Evolutionary conservation across 2,888 invertebrate species (phyloP).

Genomic region (Phyllotreta cruciferae): DNA sequence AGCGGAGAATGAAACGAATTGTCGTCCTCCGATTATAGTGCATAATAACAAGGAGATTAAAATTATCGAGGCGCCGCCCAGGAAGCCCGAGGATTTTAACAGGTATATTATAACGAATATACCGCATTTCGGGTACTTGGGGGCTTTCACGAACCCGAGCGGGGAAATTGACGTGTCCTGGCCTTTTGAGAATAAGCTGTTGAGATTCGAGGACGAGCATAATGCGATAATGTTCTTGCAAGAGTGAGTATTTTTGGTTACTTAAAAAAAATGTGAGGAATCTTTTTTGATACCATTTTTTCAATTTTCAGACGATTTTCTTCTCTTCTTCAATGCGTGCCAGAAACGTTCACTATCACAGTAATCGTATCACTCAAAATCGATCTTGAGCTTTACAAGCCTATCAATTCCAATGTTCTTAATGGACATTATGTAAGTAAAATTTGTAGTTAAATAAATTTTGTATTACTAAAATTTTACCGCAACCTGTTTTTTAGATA

Average conservation of each 20-base stretch:
- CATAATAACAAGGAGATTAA: constrained; percentile 32
- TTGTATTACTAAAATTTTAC: constrained; percentile 1
- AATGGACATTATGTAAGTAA: constrained; percentile 55
- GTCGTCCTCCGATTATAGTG: constrained; percentile 17
- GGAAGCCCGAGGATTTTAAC: constrained; percentile 43
- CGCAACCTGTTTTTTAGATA: constrained; percentile 42
- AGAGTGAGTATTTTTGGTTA: constrained; percentile 41
- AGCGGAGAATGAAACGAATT: neutral
- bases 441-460: neutral
- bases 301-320: constrained; percentile 45
- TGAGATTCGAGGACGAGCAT: constrained; percentile 44
- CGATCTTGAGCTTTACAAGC: constrained; percentile 43
- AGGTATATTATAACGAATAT: constrained; percentile 51
- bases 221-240: constrained; percentile 43
- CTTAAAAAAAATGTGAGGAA: neutral
- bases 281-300: too few relatives aligned
- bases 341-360: constrained; percentile 49
- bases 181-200: constrained; percentile 48
- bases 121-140: constrained; percentile 52
- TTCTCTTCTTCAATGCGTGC: constrained; percentile 49
- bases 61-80: constrained; percentile 35
- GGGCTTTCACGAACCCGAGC: constrained; percentile 42
- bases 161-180: constrained; percentile 49
- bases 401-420: constrained; percentile 48
- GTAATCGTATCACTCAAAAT: constrained; percentile 45